Percentiles rank a stretch among this genome's conserved stretches.
Evolutionary conservation across 2,113 vertebrate species (phyloP).

Genomic region (Lasiurus cinereus): DNA sequence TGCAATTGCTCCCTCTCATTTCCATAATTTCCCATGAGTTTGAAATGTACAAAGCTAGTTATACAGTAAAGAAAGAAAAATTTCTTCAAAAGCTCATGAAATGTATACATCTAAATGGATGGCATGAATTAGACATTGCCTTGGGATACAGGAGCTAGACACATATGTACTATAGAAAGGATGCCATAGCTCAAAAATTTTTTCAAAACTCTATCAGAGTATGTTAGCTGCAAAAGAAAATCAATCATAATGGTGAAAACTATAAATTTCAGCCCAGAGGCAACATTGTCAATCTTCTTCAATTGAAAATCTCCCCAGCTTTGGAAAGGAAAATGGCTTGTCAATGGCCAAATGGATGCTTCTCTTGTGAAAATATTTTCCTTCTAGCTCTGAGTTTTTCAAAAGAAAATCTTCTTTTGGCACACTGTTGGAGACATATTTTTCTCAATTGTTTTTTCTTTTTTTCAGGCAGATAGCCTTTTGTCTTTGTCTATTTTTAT

Average conservation of each 20-base stretch:
- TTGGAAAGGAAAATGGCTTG: conserved; percentile 48
- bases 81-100: neutral
- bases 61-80: neutral
- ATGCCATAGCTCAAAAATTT: neutral
- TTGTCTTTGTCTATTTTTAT: conserved; percentile 1
- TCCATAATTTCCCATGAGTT: conserved; percentile 34
- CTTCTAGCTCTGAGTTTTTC: conserved; percentile 67
- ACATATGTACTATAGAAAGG: neutral
- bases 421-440: neutral
- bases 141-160: neutral
- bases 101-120: conserved; percentile 18
- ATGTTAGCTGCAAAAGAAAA: neutral
- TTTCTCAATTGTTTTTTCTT: conserved; percentile 50
- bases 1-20: neutral
- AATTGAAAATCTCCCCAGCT: conserved; percentile 62
- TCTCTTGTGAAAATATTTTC: conserved; percentile 62
- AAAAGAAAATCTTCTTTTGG: neutral
- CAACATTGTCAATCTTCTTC: conserved; percentile 68
- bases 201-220: neutral
- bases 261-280: conserved; percentile 55
- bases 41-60: neutral
- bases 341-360: conserved; percentile 27
- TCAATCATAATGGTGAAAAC: conserved; percentile 18
- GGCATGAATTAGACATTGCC: neutral
- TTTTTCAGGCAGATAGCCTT: neutral